Conservation (phyloP, 2,113 vertebrate species). For the Ammospiza caudacuta region DNA sequence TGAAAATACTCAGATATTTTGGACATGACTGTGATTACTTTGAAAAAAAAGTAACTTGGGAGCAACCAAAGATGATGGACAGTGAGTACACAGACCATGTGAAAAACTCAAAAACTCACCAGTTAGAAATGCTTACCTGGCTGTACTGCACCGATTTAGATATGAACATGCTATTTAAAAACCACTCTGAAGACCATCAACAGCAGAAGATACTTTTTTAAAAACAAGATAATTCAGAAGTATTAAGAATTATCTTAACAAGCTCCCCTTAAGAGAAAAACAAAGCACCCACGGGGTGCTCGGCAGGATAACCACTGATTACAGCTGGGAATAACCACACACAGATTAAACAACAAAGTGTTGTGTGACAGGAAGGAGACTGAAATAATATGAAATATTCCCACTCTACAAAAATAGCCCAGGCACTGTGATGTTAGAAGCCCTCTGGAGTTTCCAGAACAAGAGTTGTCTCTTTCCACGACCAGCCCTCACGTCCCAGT, state of each 20-base stretch:
- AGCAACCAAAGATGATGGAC: background rate
- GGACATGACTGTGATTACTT: background rate
- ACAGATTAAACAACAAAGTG: background rate
- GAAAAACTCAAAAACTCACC: background rate
- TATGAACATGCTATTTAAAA: background rate
- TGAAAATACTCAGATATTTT: background rate
- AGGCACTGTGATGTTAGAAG: background rate
- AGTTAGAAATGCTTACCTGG: background rate
- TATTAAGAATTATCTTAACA: background rate
- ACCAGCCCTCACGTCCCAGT: background rate
- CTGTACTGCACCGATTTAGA: background rate
- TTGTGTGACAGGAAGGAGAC: background rate
- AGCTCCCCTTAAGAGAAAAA: background rate
- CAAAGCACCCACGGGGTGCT: background rate
- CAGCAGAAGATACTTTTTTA: background rate
- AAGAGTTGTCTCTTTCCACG: background rate
- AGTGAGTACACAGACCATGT: accelerated
- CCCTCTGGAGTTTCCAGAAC: background rate
- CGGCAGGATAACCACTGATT: background rate
- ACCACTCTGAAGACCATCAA: background rate
- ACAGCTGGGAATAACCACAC: background rate
- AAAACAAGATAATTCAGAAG: background rate
- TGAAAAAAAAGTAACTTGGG: background rate
- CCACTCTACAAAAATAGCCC: background rate
- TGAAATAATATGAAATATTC: background rate